phyloP scores from a whole-genome alignment of 92 coral and sea anemone species.

The Siderastrea radians region DNA sequence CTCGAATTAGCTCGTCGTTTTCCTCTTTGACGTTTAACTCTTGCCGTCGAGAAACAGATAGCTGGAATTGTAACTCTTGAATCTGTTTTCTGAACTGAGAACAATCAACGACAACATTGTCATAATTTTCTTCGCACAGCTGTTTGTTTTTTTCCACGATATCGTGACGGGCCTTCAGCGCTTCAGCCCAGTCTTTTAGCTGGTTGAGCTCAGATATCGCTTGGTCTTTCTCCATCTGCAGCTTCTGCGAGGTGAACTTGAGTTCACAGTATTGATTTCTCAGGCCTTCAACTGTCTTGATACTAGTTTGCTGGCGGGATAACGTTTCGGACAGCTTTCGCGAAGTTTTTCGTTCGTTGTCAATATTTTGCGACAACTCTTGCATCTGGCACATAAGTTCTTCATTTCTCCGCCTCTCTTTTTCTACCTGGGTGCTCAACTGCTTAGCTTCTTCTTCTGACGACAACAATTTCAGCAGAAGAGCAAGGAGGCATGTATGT shows the following conservation, averaged over 20 bases:
- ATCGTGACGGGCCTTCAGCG: conserved; percentile 84
- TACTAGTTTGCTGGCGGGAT: conserved; percentile 73
- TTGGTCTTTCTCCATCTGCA: conserved; percentile 77
- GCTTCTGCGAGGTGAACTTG: conserved; percentile 64
- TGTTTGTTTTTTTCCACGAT: conserved; percentile 79
- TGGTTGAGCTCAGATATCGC: conserved; percentile 71
- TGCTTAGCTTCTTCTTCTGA: conserved; percentile 79
- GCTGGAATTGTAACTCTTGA: conserved; percentile 73
- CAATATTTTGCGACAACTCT: conserved; percentile 69
- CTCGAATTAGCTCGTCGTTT: conserved; percentile 71
- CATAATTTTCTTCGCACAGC: conserved; percentile 78
- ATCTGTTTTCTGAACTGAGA: conserved; percentile 74
- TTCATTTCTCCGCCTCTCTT: conserved; percentile 61
- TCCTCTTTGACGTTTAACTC: conserved; percentile 69
- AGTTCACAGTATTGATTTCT: conserved; percentile 69
- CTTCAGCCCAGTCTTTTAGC: conserved; percentile 84
- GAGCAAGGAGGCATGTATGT: conserved; percentile 73
- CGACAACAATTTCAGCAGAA: conserved; percentile 86
- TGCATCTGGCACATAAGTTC: conserved; percentile 54
- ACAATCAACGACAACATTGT: conserved; percentile 71
- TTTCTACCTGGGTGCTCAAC: conserved; percentile 67
- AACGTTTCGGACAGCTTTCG: conserved; percentile 79
- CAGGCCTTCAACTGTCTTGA: conserved; percentile 66
- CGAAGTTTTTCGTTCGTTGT: conserved; percentile 81
- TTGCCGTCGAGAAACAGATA: conserved; percentile 58